Conservation (phyloP, 2,797 vertebrate genomes). For the Falco concolor region DNA sequence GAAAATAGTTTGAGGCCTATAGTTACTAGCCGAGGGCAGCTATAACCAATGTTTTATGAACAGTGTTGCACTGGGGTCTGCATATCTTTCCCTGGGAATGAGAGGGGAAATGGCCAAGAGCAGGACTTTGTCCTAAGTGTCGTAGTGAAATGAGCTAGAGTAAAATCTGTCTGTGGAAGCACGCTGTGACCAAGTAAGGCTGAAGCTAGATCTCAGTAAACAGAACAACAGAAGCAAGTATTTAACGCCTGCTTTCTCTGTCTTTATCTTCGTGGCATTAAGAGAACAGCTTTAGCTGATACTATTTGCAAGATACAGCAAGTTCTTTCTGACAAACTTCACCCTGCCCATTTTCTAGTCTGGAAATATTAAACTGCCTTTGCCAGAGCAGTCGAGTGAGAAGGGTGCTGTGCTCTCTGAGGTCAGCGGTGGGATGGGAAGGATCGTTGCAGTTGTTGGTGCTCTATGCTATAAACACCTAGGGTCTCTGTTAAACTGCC, state of each 20-base stretch:
- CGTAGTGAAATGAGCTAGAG: background rate
- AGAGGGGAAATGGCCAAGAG: background rate
- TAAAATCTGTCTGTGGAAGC: background rate
- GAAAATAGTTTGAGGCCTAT: constrained; percentile 27
- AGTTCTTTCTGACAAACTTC: background rate
- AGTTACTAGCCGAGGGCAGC: background rate
- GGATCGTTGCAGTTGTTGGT: background rate
- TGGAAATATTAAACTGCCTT: background rate
- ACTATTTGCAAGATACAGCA: background rate
- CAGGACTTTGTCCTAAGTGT: background rate
- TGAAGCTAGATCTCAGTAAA: background rate
- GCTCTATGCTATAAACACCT: background rate
- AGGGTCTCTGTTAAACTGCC: background rate
- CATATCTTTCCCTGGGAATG: background rate
- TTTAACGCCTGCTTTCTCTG: background rate
- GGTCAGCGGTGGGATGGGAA: background rate
- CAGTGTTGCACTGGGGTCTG: background rate
- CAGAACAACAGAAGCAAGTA: background rate
- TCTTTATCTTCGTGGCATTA: background rate
- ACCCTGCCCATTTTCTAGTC: background rate
- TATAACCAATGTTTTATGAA: constrained; percentile 15
- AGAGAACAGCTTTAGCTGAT: background rate
- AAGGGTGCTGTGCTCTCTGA: background rate
- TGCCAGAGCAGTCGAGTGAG: background rate
- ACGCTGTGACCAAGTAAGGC: background rate